These are phyloP conservation scores for Zelostemma sp. DNA, from an alignment of 1,140 invertebrate genomes.

Conservation along the genomic window DNA sequence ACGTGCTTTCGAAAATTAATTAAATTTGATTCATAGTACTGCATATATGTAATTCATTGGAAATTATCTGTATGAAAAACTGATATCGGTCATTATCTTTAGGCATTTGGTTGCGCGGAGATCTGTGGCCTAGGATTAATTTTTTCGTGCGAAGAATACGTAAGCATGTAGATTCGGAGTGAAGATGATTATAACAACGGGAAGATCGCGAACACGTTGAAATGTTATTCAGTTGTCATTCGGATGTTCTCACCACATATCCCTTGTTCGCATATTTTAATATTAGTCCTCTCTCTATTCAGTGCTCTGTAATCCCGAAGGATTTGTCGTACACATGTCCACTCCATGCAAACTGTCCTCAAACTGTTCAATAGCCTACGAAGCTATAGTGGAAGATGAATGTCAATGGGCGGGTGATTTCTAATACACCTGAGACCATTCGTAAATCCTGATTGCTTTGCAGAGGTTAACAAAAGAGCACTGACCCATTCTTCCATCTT, in stretches of 20 bases:
- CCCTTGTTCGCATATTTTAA: slow-evolving; percentile 61
- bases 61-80: not conserved
- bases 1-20: slow-evolving; percentile 31
- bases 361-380: slow-evolving; percentile 61
- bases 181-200: too few relatives aligned
- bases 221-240: slow-evolving; percentile 56
- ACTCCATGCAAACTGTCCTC: slow-evolving; percentile 63
- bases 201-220: not conserved
- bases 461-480: slow-evolving; percentile 41
- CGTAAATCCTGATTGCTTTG: slow-evolving; percentile 53
- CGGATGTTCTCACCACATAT: slow-evolving; percentile 52
- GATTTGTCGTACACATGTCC: slow-evolving; percentile 69
- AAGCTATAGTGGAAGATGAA: slow-evolving; percentile 58
- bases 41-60: not conserved
- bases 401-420: slow-evolving; percentile 59
- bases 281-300: slow-evolving; percentile 55
- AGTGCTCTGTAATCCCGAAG: slow-evolving; percentile 63
- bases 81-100: not conserved
- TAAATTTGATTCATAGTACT: slow-evolving; percentile 22
- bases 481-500: slow-evolving; percentile 36
- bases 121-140: too few relatives aligned
- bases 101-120: too few relatives aligned
- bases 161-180: too few relatives aligned
- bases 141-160: too few relatives aligned
- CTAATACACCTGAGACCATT: slow-evolving; percentile 63